These are phyloP conservation scores for Ophion slaviceki DNA, from an alignment of 2,888 invertebrate genomes.

Conservation along the genomic window DNA sequence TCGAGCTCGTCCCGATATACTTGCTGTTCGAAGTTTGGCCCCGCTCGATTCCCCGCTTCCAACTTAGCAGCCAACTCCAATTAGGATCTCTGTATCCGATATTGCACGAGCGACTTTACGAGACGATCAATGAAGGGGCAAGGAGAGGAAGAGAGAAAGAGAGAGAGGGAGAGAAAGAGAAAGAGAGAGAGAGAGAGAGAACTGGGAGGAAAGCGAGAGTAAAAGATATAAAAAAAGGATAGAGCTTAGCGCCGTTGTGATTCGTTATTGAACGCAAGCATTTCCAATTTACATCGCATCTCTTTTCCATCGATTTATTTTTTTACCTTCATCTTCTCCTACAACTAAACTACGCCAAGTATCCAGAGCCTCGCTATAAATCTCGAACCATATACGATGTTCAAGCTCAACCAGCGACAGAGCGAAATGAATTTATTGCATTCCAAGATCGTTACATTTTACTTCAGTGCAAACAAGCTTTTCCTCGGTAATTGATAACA, in stretches of 20 bases:
- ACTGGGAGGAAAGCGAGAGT: background rate
- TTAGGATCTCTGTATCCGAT: constrained; percentile 67
- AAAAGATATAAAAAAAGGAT: constrained; percentile 6
- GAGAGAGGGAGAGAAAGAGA: constrained; percentile 1
- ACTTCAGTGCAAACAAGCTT: background rate
- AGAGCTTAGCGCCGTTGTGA: constrained; percentile 47
- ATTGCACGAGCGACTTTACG: constrained; percentile 60
- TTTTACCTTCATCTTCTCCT: background rate
- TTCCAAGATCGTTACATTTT: background rate
- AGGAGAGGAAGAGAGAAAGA: constrained; percentile 1
- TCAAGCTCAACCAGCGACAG: too few species aligned
- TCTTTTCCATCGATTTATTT: constrained; percentile 11
- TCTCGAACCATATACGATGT: background rate
- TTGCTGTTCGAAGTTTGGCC: constrained; percentile 59
- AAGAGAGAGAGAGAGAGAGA: background rate
- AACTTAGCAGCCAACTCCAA: constrained; percentile 65
- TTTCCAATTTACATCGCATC: constrained; percentile 51
- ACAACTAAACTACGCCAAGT: background rate
- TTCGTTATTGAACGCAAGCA: constrained; percentile 51
- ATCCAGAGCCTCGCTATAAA: constrained; percentile 17
- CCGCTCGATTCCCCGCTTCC: constrained; percentile 46
- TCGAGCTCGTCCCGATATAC: constrained; percentile 54
- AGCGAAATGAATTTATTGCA: background rate
- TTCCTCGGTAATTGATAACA: too few species aligned
- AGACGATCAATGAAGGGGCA: constrained; percentile 45